A percentile compares a stretch with the other conserved stretches of the same genome.
phyloP scores from a whole-genome alignment of 2,797 vertebrate species.

The Silurus lanzhouensis region DNA sequence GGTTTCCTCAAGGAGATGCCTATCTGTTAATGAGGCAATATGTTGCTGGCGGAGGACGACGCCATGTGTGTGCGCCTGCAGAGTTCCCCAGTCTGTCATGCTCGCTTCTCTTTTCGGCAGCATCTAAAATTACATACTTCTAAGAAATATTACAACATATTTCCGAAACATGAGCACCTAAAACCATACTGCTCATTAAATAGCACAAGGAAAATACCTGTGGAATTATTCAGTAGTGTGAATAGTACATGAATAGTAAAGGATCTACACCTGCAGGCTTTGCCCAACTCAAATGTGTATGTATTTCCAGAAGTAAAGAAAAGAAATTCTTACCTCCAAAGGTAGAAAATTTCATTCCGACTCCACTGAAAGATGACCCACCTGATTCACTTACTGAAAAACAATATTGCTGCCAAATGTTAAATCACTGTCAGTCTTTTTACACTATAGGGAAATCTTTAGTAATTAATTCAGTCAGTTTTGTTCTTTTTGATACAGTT shows the following conservation, averaged over 20 bases:
- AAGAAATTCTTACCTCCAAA: not conserved
- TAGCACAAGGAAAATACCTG: not conserved
- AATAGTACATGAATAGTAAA: too few relatives aligned
- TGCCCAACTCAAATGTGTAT: constrained; percentile 2
- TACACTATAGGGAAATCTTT: not conserved
- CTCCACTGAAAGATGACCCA: not conserved
- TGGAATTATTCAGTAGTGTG: not conserved
- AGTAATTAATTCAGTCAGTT: not conserved
- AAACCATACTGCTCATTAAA: not conserved
- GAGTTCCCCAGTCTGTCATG: constrained; percentile 26
- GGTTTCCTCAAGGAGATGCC: constrained; percentile 37
- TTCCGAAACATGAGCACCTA: not conserved
- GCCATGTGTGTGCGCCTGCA: constrained; percentile 15
- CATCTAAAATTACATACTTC: constrained; percentile 6
- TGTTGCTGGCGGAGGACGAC: constrained; percentile 23
- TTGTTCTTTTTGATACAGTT: not conserved
- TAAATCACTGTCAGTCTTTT: not conserved
- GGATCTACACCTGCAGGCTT: not conserved
- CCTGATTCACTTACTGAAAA: not conserved
- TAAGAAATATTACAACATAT: constrained; percentile 20
- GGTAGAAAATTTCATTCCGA: not conserved
- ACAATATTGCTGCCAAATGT: not conserved
- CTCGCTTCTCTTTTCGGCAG: constrained; percentile 28
- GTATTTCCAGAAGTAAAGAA: not conserved
- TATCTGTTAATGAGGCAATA: constrained; percentile 49